Conservation (phyloP, 2,113 vertebrate genomes). For the Entosphenus tridentatus region DNA sequence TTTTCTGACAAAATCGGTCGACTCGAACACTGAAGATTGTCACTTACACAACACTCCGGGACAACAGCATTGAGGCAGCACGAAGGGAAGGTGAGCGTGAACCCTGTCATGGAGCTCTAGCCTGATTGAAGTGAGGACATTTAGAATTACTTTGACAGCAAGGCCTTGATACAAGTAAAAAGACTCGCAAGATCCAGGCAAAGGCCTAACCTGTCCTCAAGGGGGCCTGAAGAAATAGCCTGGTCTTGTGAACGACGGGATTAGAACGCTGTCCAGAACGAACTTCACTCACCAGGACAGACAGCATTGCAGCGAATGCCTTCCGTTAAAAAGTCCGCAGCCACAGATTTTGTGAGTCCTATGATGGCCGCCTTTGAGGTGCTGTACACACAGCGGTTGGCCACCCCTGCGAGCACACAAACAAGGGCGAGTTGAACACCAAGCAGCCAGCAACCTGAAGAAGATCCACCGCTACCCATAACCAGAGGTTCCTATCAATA, state of each 20-base stretch:
- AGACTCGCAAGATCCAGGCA: not conserved
- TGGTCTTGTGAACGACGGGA: too few relatives aligned
- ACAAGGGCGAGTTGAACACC: slow-evolving; percentile 5
- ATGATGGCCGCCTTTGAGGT: slow-evolving; percentile 77
- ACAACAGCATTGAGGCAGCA: not conserved
- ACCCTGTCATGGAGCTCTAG: too few relatives aligned
- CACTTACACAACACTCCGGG: not conserved
- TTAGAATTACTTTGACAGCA: not conserved
- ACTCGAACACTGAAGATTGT: not conserved
- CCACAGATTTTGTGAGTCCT: slow-evolving; percentile 71
- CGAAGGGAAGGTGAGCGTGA: too few relatives aligned
- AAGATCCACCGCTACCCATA: too few relatives aligned
- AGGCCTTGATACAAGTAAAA: not conserved
- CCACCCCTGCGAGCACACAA: slow-evolving; percentile 29
- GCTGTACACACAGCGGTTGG: slow-evolving; percentile 61
- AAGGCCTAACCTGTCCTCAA: not conserved
- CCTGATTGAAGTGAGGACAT: too few relatives aligned
- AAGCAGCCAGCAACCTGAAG: too few relatives aligned
- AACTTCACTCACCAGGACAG: slow-evolving; percentile 46
- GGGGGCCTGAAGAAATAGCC: not conserved
- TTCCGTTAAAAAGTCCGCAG: slow-evolving; percentile 63
- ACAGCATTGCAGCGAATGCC: slow-evolving; percentile 79
- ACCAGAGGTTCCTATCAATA: too few relatives aligned
- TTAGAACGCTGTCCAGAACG: not conserved
- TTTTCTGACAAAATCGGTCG: not conserved